A percentile compares a stretch with the other conserved stretches of the same genome.
These are phyloP conservation scores for Drosophila orena DNA, from an alignment of 1,140 invertebrate species.

Conservation along the genomic window DNA sequence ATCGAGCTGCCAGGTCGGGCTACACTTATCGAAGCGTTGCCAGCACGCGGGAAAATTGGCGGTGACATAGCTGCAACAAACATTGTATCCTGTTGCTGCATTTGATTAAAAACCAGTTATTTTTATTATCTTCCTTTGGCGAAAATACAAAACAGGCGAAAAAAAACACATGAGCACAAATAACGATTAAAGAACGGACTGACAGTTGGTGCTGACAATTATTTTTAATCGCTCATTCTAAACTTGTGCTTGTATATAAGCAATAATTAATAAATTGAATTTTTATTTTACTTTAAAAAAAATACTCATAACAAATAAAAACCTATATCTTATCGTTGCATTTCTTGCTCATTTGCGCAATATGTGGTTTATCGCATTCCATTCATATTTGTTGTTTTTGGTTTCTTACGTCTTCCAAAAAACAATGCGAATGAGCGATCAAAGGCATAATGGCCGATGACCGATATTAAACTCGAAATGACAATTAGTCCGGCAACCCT, in stretches of 20 bases:
- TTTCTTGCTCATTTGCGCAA: not conserved
- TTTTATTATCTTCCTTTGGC: not conserved
- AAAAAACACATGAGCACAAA: not conserved
- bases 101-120: conserved; percentile 28
- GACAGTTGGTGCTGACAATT: not conserved
- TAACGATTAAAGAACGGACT: no score
- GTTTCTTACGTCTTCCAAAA: conserved; percentile 9
- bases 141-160: not conserved
- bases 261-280: not conserved
- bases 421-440: conserved; percentile 53
- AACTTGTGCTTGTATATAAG: no score
- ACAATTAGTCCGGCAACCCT: conserved; percentile 43
- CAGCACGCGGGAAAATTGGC: conserved; percentile 5
- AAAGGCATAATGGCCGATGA: conserved; percentile 43
- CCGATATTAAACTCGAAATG: conserved; percentile 34
- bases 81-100: not conserved
- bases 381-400: conserved; percentile 23
- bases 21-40: not conserved
- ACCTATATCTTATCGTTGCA: not conserved
- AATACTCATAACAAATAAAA: no score
- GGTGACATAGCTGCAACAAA: conserved; percentile 10
- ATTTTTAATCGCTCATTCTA: no score
- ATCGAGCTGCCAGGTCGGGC: conserved; percentile 26
- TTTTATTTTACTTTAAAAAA: no score
- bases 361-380: conserved; percentile 9